Conservation (phyloP, 2,113 vertebrate genomes). For the Ciconia maguari region DNA sequence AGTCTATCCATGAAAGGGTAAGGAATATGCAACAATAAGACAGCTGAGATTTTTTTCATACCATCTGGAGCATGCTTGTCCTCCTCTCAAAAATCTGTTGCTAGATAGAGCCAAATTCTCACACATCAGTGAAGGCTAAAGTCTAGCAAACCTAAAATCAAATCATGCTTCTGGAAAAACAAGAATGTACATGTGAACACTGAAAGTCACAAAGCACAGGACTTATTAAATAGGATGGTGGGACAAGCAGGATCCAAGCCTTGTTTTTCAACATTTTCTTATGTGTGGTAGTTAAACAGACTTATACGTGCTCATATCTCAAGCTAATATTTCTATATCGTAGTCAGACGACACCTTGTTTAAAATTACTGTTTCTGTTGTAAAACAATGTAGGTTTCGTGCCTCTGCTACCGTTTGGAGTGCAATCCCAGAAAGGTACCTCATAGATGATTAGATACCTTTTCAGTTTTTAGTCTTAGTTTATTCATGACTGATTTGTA, state of each 20-base stretch:
- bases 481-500: neutral
- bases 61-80: conserved; percentile 39
- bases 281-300: neutral
- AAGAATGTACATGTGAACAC: neutral
- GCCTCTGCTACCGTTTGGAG: neutral
- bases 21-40: neutral
- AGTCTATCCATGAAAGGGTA: neutral
- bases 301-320: neutral
- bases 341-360: neutral
- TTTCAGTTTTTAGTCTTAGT: neutral
- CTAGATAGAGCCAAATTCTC: conserved; percentile 47
- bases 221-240: neutral
- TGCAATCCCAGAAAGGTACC: neutral
- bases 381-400: neutral
- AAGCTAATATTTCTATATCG: neutral
- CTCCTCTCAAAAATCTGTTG: conserved; percentile 54
- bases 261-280: neutral
- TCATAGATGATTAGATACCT: neutral
- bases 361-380: neutral
- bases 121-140: conserved; percentile 25
- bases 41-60: conserved; percentile 27
- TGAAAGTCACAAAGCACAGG: neutral
- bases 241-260: neutral
- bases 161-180: neutral
- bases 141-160: conserved; percentile 50